Evolutionary conservation across 2,113 vertebrate species (phyloP).

Genomic region (Abramis brama): DNA sequence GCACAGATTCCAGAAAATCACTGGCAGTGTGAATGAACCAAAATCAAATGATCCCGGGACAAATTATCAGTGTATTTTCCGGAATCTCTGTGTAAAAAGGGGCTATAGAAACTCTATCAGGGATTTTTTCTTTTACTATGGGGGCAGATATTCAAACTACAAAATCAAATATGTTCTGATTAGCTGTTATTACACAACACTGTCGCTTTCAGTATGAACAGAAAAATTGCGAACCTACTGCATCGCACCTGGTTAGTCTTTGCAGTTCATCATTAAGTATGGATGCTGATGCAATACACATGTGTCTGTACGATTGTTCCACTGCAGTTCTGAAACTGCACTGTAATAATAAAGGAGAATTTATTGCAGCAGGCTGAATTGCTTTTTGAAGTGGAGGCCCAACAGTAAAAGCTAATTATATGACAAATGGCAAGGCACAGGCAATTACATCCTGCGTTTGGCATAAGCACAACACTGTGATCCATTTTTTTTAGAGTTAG

Average conservation of each 20-base stretch:
- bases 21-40: no score
- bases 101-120: no score
- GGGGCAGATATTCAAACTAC: no score
- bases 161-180: background rate
- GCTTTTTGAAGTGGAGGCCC: background rate
- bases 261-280: slow-evolving; percentile 3
- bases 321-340: background rate
- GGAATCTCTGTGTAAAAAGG: no score
- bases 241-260: slow-evolving; percentile 10
- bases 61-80: no score
- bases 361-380: slow-evolving; percentile 20
- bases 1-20: no score
- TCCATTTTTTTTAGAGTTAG: background rate
- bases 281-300: background rate
- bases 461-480: background rate
- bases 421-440: slow-evolving; percentile 11
- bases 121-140: no score
- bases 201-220: background rate
- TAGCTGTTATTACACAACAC: background rate
- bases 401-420: slow-evolving; percentile 33
- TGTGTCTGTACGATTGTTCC: slow-evolving; percentile 10
- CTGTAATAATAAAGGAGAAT: slow-evolving; percentile 12
- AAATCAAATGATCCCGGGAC: no score
- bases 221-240: background rate
- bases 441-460: background rate